Evolutionary conservation across 2,888 invertebrate species (phyloP).

Genomic region (Odontocolon sp.): DNA sequence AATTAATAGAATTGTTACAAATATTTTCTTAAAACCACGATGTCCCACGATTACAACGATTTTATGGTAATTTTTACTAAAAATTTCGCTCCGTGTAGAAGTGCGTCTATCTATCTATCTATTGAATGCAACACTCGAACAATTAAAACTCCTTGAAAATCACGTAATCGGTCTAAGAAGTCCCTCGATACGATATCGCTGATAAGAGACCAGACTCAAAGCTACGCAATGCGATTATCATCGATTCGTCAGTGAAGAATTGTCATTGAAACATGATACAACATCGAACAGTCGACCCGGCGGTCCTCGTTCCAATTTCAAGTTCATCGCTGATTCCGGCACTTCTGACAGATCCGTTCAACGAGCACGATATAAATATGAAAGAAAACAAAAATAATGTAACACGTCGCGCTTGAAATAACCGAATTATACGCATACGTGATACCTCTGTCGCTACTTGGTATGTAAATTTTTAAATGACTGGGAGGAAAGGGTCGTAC

Average conservation of each 20-base stretch:
- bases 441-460: slow-evolving; percentile 41
- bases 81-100: too few species aligned
- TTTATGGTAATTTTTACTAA: too few species aligned
- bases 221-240: background rate
- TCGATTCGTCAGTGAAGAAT: background rate
- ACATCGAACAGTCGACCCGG: background rate
- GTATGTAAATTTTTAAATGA: slow-evolving; percentile 56
- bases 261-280: background rate
- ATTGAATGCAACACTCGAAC: background rate
- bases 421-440: slow-evolving; percentile 25
- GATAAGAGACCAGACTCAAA: slow-evolving; percentile 11
- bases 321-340: background rate
- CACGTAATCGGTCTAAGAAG: background rate
- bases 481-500: slow-evolving; percentile 36
- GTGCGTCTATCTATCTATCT: too few species aligned
- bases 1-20: too few species aligned
- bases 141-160: background rate
- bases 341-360: background rate
- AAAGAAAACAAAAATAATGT: background rate
- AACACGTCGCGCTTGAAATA: background rate
- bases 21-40: too few species aligned
- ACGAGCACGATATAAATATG: background rate
- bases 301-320: background rate
- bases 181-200: slow-evolving; percentile 11
- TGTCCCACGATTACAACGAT: too few species aligned